These are phyloP conservation scores for Phataginus tricuspis DNA, from an alignment of 2,797 vertebrate genomes.

Conservation along the genomic window DNA sequence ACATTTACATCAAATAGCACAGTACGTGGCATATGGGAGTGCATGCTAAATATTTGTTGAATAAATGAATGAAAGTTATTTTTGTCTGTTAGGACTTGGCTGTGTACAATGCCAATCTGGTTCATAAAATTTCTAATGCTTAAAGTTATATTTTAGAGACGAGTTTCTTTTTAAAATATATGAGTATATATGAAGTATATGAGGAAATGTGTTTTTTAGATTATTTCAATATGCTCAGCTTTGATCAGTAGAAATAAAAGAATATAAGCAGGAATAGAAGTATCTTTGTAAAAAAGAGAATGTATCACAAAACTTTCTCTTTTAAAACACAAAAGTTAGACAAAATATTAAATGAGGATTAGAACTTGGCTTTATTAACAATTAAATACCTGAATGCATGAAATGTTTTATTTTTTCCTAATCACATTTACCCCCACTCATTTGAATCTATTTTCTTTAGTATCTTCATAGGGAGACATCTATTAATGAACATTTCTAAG, in stretches of 20 bases:
- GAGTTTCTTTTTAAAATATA: background rate
- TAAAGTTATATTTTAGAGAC: background rate
- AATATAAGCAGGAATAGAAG: background rate
- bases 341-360: background rate
- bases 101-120: background rate
- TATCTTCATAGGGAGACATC: background rate
- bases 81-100: background rate
- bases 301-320: background rate
- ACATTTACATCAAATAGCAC: background rate
- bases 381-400: background rate
- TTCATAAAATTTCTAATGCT: background rate
- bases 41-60: conserved; percentile 5
- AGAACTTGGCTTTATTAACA: background rate
- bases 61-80: background rate
- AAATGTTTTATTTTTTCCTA: background rate
- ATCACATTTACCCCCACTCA: background rate
- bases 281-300: background rate
- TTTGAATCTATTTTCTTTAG: background rate
- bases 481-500: background rate
- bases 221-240: background rate
- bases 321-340: background rate
- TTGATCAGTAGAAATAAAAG: background rate
- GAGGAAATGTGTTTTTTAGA: background rate
- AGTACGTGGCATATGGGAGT: background rate
- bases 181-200: background rate